Evolutionary conservation across 2,888 invertebrate genomes (phyloP).

Genomic region (Ophraella communa): DNA sequence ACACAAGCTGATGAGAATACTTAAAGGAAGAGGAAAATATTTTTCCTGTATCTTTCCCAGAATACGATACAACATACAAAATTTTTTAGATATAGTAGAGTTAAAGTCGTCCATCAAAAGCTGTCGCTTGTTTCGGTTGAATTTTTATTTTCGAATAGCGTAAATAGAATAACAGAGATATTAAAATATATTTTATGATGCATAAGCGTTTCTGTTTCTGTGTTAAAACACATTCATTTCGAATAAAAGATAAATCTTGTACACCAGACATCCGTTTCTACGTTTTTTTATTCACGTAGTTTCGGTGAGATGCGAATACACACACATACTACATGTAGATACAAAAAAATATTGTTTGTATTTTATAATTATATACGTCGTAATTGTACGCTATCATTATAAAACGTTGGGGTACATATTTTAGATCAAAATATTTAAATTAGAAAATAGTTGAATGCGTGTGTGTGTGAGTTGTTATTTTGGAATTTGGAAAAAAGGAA

Average conservation of each 20-base stretch:
- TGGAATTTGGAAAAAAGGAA: too few relatives aligned
- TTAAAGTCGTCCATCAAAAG: background rate
- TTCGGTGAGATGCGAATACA: too few relatives aligned
- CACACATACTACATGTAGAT: slow-evolving; percentile 18
- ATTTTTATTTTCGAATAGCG: slow-evolving; percentile 36
- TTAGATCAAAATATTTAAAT: slow-evolving; percentile 30
- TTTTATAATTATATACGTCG: background rate
- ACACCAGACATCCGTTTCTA: slow-evolving; percentile 41
- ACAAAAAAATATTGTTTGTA: background rate
- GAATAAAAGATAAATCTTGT: slow-evolving; percentile 41
- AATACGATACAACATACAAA: too few relatives aligned
- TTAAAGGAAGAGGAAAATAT: too few relatives aligned
- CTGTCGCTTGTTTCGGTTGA: background rate
- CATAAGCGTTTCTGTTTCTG: slow-evolving; percentile 42
- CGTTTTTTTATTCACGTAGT: slow-evolving; percentile 35
- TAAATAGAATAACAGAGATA: slow-evolving; percentile 45
- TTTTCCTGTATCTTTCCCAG: too few relatives aligned
- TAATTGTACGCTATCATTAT: too few relatives aligned
- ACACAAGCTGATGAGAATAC: too few relatives aligned
- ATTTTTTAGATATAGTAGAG: too few relatives aligned
- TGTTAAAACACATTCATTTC: slow-evolving; percentile 42
- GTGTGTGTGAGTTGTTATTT: background rate
- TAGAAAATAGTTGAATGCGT: slow-evolving; percentile 26
- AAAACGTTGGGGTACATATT: background rate
- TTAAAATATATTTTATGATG: slow-evolving; percentile 44